Base-by-base conservation (phyloP, 2,888 invertebrate species). In the Aplocera efformata region DNA sequence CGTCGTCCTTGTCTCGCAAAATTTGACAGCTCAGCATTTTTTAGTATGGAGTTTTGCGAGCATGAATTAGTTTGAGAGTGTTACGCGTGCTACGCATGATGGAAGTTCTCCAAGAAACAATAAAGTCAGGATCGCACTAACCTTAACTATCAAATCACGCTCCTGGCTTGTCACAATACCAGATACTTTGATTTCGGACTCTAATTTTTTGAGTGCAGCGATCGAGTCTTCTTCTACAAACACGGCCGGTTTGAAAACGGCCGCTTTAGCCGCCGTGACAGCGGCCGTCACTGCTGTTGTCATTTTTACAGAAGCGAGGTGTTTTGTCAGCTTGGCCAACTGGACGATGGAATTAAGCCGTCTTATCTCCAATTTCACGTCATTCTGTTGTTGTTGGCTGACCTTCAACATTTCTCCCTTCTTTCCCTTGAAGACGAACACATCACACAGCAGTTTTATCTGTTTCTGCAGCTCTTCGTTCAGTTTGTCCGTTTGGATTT, bases 61-160 rank as follows among this genome's bases (percentile, higher is more conserved):
- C n/a, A n/a, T n/a, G n/a, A n/a, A n/a, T n/a, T n/a, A n/a, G n/a
- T n/a, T n/a, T n/a, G n/a, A n/a, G n/a, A n/a, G n/a, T n/a, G n/a
- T n/a, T n/a, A n/a, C n/a, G n/a, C n/a, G n/a, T n/a, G n/a, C n/a
- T n/a, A n/a, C n/a, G n/a, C n/a, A n/a, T n/a, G n/a, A n/a, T n/a
- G n/a, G n/a, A n/a, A n/a, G n/a, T n/a, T n/a, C n/a, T n/a, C n/a
- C n/a, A n/a, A n/a, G n/a, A n/a, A n/a, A n/a, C n/a, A n/a, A n/a
- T n/a, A n/a, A n/a, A n/a, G n/a, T n/a, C n/a, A n/a, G n/a, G n/a
- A n/a, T n/a, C n/a, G n/a, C 3, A 17, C 13, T 17, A 17, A 17
- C 13, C 13, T 17, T 17, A 0, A 92, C 81, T 31, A 93, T 89
- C 73, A 90, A 63, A 10, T 67, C 58, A 24, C 86, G 75, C 62